A percentile compares a stretch with the other conserved stretches of the same genome.
These are phyloP conservation scores for Pollicipes pollicipes DNA, from an alignment of 1,140 invertebrate species.

Conservation along the genomic window DNA sequence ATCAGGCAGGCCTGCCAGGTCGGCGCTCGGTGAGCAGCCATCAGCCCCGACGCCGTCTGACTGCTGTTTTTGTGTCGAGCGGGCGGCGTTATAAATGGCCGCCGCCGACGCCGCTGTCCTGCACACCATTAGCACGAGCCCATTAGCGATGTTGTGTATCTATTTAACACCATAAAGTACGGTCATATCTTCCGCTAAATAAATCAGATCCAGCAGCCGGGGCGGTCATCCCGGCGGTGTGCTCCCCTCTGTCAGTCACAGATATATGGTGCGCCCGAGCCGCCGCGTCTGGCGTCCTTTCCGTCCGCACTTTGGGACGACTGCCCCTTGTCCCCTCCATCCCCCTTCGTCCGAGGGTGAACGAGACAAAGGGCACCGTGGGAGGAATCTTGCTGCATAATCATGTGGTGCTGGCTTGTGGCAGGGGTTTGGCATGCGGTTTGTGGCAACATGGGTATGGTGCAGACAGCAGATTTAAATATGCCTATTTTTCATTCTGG, in stretches of 20 bases:
- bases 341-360: too few species aligned
- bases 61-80: background rate
- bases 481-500: too few species aligned
- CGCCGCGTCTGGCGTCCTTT: too few species aligned
- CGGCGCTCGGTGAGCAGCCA: background rate
- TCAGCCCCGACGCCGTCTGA: background rate
- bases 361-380: too few species aligned
- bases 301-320: too few species aligned
- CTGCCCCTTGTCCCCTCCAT: too few species aligned
- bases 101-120: background rate
- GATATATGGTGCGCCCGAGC: background rate
- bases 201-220: background rate
- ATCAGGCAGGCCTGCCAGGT: too few species aligned
- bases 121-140: background rate
- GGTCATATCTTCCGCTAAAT: constrained; percentile 9
- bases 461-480: too few species aligned
- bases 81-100: background rate
- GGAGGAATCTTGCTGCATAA: too few species aligned
- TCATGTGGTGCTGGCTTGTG: too few species aligned
- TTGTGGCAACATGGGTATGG: too few species aligned
- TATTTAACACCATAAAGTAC: background rate
- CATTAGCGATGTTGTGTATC: constrained; percentile 6
- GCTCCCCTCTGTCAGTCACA: background rate
- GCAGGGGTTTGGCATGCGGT: too few species aligned
- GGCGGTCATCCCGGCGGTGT: background rate